A percentile compares a stretch with the other conserved stretches of the same genome.
Conservation (phyloP, 1,140 invertebrate species). For the Bombus superbus region DNA sequence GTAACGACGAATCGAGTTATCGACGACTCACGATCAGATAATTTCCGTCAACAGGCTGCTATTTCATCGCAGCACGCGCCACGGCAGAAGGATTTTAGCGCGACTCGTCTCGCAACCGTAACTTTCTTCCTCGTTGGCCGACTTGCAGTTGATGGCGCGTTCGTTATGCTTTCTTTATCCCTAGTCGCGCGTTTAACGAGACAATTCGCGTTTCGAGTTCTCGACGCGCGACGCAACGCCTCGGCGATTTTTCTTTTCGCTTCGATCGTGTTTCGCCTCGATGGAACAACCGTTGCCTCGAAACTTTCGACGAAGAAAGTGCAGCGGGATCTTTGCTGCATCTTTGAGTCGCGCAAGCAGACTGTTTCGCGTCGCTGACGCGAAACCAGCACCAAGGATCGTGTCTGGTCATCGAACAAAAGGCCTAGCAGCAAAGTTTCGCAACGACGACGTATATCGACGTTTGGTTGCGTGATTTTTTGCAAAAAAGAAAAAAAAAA, state of each 20-base stretch:
- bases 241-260: constrained; percentile 8
- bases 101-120: neutral
- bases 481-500: too few species aligned
- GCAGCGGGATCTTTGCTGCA: too few species aligned
- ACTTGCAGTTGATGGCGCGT: neutral
- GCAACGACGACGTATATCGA: neutral
- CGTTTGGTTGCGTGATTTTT: too few species aligned
- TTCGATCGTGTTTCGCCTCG: neutral
- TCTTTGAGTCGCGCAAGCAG: neutral
- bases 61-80: neutral
- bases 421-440: neutral
- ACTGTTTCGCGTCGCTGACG: neutral
- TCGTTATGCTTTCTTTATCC: constrained; percentile 41
- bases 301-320: constrained; percentile 25
- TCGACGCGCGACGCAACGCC: neutral
- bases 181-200: constrained; percentile 11
- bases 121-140: constrained; percentile 13
- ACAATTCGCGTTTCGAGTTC: constrained; percentile 17
- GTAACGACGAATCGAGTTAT: neutral
- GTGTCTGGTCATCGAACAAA: neutral
- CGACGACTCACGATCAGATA: neutral
- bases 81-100: neutral
- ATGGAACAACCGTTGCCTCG: neutral
- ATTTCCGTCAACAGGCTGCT: neutral
- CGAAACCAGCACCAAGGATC: neutral